Conservation (phyloP, 53 echinoderm and acorn worm species). For the Holothuria scabra region DNA sequence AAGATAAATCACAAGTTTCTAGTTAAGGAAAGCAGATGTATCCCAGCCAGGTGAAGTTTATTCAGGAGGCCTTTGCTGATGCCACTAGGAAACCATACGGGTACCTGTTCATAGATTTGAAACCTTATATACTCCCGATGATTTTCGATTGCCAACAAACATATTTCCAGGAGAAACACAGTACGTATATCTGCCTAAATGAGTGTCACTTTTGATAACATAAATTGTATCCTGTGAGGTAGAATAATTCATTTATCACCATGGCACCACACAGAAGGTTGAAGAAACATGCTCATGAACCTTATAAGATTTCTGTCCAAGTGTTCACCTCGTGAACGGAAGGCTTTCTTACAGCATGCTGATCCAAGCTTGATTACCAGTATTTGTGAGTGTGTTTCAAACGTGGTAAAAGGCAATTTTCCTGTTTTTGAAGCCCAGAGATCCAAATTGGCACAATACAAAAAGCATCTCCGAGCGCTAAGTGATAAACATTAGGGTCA, state of each 20-base stretch:
- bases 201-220: too few relatives aligned
- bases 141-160: conserved; percentile 16
- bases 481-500: conserved; percentile 39
- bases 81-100: conserved; percentile 27
- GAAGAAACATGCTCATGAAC: conserved; percentile 65
- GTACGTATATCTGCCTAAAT: background rate
- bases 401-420: conserved; percentile 49
- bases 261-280: too few relatives aligned
- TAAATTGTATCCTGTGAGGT: too few relatives aligned
- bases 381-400: conserved; percentile 68
- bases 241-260: too few relatives aligned
- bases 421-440: conserved; percentile 44
- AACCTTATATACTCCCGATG: conserved; percentile 39
- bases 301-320: conserved; percentile 59
- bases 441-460: conserved; percentile 19
- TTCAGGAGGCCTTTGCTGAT: background rate
- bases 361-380: conserved; percentile 49
- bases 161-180: conserved; percentile 40
- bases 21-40: background rate
- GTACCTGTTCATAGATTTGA: conserved; percentile 41
- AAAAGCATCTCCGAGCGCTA: conserved; percentile 22
- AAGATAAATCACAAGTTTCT: conserved; percentile 26
- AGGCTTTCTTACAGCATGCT: conserved; percentile 46
- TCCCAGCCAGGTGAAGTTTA: conserved; percentile 4
- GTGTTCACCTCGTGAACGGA: conserved; percentile 44